Base-by-base conservation (phyloP, 2,113 vertebrate species). In the Prochilodus magdalenae region DNA sequence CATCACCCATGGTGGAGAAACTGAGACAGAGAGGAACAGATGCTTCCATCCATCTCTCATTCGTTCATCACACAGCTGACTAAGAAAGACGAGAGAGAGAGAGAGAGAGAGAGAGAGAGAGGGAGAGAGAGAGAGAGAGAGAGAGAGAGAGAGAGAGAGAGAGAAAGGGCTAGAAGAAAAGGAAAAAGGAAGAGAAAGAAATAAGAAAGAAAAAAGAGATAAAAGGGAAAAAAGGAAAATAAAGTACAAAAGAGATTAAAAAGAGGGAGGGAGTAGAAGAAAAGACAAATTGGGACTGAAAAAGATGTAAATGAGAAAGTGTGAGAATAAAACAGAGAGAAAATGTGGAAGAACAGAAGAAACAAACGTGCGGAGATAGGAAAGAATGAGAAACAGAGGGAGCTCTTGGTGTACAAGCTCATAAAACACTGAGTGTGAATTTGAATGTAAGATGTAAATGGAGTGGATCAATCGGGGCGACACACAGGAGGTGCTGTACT, bases 1-100 rank as follows among this genome's bases (percentile, higher is more conserved):
- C 95, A 95, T 96, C 96, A 97, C 87, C 72, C 29, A 51, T 29
- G 65, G 13, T 44, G 26, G 49, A 73, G 74, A 81, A 51, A 83
- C 55, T 73, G 24, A 79, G 62, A 51, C 55, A 80, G 16, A 51
- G 16, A 51, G 49, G 73, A 53, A 51, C 65, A 81, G 63, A 66
- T 53, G 55, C 49, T 0, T 81, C 27, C 47, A 24, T 66, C 49
- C 13, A 66, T 77, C n/a, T 30, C 22, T 66, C 6, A 30, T 62
- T 40, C 22, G 22, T 24, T 44, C 7, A 53, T 27, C 36, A 53
- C 26, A 55, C 12, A 60, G 11, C 13, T 13, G 12, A 18, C 71
- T 18, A 15, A 30, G 72, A 51, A 24, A 79, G 44, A 66, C 75
- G 70, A 73, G 40, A 66, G 51, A 80, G 55, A 73, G 79, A 33